Evolutionary conservation across 2,888 invertebrate species (phyloP), one percentile per base, ranked within the genome.

Genomic region (Heteropelma amictum): DNA sequence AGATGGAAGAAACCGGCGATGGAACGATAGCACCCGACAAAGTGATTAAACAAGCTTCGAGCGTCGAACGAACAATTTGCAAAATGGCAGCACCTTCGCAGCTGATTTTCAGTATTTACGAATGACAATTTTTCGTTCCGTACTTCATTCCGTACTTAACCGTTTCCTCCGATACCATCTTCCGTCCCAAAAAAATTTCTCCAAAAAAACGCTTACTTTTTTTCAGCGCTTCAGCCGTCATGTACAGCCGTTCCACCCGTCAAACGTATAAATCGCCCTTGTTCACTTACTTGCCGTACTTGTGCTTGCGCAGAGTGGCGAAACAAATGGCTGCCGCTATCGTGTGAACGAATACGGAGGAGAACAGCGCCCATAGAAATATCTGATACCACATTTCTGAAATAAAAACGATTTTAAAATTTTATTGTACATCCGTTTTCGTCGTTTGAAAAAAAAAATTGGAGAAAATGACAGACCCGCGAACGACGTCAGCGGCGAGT

Each of bases 351-450:
- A 98, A 94, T 85, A 98, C 93, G 58, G 98, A 98, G 10, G 98
- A 98, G 89, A 97, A 96, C 85, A 98, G 91, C 73, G 97, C 96
- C 97, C 98, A 98, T 85, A 98, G 91, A 90, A 98, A 98, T 88
- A 98, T 95, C 87, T 97, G 96, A 90, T 97, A 98, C 98, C 98
- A 98, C 95, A 98, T 98, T 90, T 97, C 97, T 91, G 94, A 91
- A 92, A 95, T 21, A 28, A 56, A n/a, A 21, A 17, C 6, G 10
- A 35, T 14, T 19, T 51, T n/a, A 19, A 19, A n/a, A 33, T 1
- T 53, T 17, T 17, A 2, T 17, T n/a, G 4, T 8, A 7, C 3
- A 19, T 53, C 8, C 49, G n/a, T 49, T 17, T 14, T 19, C 8
- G 0, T 4, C 1, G 12, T 7, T 10, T 35, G 8, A 6, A 19